Percentiles rank a stretch among this genome's conserved stretches.
phyloP scores from a whole-genome alignment of 2,113 vertebrate genomes.

The Sceloporus tristichus region DNA sequence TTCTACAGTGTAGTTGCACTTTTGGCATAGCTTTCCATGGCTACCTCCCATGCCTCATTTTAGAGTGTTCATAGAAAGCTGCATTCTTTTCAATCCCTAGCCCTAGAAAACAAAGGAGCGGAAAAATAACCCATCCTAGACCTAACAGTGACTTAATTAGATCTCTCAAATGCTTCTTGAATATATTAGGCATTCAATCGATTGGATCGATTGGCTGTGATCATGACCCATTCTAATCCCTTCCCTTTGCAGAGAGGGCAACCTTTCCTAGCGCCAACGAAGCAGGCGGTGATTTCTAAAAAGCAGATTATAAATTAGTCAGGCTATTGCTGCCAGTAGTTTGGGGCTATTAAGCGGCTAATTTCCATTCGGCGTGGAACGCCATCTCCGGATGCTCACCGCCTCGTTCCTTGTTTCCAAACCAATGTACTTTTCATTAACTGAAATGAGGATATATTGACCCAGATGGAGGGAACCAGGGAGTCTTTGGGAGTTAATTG shows the following conservation, averaged over 20 bases:
- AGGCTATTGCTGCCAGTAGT: neutral
- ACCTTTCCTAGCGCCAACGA: neutral
- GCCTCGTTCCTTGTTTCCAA: conserved; percentile 37
- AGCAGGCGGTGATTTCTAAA: neutral
- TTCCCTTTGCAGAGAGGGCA: neutral
- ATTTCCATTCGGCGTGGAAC: conserved; percentile 40
- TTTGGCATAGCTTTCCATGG: neutral
- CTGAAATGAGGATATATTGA: conserved; percentile 57
- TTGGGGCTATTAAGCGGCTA: conserved; percentile 28
- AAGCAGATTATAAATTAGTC: conserved; percentile 42
- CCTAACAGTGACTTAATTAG: neutral
- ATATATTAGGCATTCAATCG: neutral
- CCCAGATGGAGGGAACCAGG: conserved; percentile 26
- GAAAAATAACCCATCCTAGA: accelerated
- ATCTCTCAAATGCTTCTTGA: accelerated
- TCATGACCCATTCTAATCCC: neutral
- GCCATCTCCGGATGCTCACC: conserved; percentile 32
- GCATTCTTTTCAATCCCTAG: neutral
- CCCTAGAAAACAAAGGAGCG: neutral
- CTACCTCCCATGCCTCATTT: neutral
- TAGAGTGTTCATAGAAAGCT: neutral
- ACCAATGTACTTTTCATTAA: conserved; percentile 41
- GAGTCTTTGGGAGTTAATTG: conserved; percentile 30
- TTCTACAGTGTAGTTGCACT: neutral
- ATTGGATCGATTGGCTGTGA: neutral